Evolutionary conservation across 2,113 vertebrate genomes (phyloP).

Genomic region (Cairina moschata): DNA sequence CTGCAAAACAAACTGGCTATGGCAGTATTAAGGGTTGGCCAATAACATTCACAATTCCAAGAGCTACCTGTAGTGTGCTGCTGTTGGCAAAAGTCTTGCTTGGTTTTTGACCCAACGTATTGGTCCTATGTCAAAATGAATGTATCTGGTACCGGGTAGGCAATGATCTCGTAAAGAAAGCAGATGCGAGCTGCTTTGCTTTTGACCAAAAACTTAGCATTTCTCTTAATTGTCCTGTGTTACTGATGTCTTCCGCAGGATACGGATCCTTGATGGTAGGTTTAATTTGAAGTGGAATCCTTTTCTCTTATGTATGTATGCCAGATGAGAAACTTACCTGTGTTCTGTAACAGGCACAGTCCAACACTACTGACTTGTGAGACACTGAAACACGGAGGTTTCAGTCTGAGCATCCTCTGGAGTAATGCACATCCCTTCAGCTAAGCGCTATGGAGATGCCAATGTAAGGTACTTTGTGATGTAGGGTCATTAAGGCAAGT

Average conservation of each 20-base stretch:
- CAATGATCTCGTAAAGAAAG: not conserved
- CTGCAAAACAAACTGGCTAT: not conserved
- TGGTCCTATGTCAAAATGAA: not conserved
- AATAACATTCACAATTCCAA: not conserved
- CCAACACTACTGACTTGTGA: not conserved
- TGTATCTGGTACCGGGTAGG: not conserved
- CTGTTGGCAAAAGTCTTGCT: not conserved
- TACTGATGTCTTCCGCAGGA: not conserved
- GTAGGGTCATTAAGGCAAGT: not conserved
- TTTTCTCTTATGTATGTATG: not conserved
- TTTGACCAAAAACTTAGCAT: not conserved
- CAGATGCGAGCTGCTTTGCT: not conserved
- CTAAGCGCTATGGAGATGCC: not conserved
- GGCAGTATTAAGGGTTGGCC: not conserved
- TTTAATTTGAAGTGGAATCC: not conserved
- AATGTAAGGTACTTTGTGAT: not conserved
- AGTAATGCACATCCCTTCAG: not conserved
- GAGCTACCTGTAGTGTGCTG: not conserved
- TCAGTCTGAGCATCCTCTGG: not conserved
- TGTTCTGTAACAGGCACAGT: not conserved
- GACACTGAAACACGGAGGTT: not conserved
- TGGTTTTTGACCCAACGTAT: not conserved
- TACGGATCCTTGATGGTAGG: not conserved
- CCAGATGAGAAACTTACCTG: not conserved
- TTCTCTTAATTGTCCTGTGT: not conserved